A percentile compares a stretch with the other conserved stretches of the same genome.
Evolutionary conservation across 2,888 invertebrate genomes (phyloP).

Genomic region (Osedax fenrisi): DNA sequence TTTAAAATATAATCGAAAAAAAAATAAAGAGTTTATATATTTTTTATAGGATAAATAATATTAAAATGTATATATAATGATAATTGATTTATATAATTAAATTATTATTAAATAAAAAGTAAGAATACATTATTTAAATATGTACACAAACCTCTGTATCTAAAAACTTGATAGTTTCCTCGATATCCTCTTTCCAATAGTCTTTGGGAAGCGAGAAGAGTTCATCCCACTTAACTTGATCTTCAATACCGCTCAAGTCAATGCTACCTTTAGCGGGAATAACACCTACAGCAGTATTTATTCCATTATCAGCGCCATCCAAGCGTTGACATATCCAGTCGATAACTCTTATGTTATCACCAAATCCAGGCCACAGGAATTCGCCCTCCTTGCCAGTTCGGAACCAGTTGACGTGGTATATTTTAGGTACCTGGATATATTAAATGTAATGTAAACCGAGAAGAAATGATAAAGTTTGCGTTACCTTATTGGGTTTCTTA

Average conservation of each 20-base stretch:
- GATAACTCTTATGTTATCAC: constrained; percentile 40
- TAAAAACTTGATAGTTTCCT: constrained; percentile 73
- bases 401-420: constrained; percentile 43
- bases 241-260: constrained; percentile 8
- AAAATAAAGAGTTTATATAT: too few species aligned
- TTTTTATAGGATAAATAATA: too few species aligned
- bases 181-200: constrained; percentile 72
- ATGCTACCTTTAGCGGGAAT: constrained; percentile 34
- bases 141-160: constrained; percentile 62
- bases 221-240: constrained; percentile 60
- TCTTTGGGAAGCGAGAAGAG: constrained; percentile 73
- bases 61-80: too few species aligned
- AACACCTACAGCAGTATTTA: constrained; percentile 43
- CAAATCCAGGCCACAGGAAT: constrained; percentile 41
- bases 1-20: neutral
- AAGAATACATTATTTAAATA: neutral
- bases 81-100: too few species aligned
- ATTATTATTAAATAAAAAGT: too few species aligned
- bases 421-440: constrained; percentile 36
- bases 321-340: constrained; percentile 39
- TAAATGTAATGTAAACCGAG: neutral
- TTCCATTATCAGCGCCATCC: constrained; percentile 56
- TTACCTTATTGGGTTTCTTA: constrained; percentile 24
- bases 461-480: neutral
- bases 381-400: constrained; percentile 33